Evolutionary conservation across 2,113 vertebrate species (phyloP), one percentile per base, ranked within the genome.

Genomic region (Alligator sinensis): DNA sequence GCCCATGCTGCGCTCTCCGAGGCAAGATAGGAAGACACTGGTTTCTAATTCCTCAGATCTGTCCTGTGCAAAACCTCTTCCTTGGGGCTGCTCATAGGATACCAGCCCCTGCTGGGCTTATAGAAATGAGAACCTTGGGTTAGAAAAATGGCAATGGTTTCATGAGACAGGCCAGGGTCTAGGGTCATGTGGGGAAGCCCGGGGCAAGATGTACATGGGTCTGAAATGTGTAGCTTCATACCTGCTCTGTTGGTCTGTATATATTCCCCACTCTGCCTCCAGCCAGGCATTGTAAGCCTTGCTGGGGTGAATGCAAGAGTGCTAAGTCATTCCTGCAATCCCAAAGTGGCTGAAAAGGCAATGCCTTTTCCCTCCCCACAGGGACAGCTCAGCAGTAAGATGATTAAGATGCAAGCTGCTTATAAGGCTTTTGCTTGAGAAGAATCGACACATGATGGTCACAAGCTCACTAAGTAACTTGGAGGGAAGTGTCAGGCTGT

Each of bases 141-240:
- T 10, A 2, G 59, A 66, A 13, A 2, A 38, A 3, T 11, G 15
- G 30, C 47, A 81, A 22, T 62, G 63, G n/a, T 77, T 74, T 38
- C 5, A 5, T 0, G 0, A 8, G 12, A 10, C 5, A 18, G 76
- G 7, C 34, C 55, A 85, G 47, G 24, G 15, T 74, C n/a, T 47
- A 63, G 24, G 17, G 13, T 13, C 16, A 4, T 0, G 0, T 54
- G 5, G 28, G 3, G 9, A n/a, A 84, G 27, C 10, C 79, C 0
- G 0, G 7, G 28, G 60, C 47, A 47, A 22, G 75, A 10, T 19
- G 18, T 28, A 70, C 75, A 19, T 10, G 14, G 16, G 21, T 25
- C 68, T 61, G 25, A 34, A 18, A 14, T 0, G 4, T 11, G 1
- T 57, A 57, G 18, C 30, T 19, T 22, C 18, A 11, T 15, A 11